These are phyloP conservation scores for Cavia aperea DNA, from an alignment of 2,113 vertebrate species.

Conservation along the genomic window DNA sequence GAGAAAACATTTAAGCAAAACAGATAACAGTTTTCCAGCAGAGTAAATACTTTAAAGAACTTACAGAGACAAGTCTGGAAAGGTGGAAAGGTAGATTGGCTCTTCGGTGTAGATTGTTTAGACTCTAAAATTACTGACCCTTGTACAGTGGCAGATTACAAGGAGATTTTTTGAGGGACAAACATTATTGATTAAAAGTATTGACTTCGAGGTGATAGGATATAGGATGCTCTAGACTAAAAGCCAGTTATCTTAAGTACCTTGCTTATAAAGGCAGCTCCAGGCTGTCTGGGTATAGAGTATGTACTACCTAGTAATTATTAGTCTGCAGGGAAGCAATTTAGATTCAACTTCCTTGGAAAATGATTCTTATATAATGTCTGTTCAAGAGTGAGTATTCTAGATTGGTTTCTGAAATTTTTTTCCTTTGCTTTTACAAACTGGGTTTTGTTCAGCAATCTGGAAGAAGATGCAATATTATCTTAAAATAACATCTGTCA, in stretches of 20 bases:
- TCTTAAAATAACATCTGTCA: conserved; percentile 15
- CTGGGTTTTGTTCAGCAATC: neutral
- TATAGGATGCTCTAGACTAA: neutral
- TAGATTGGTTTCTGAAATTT: neutral
- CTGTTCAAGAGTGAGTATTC: neutral
- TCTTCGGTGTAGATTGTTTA: neutral
- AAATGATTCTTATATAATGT: conserved; percentile 5
- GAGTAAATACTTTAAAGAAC: neutral
- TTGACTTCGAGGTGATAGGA: neutral
- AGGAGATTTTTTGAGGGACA: neutral
- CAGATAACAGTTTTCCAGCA: neutral
- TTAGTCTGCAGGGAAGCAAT: neutral
- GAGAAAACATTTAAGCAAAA: neutral
- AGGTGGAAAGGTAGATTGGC: neutral
- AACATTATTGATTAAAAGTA: neutral
- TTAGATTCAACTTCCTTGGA: neutral
- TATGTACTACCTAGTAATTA: neutral
- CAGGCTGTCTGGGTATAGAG: neutral
- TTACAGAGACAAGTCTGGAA: neutral
- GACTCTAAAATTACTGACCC: neutral
- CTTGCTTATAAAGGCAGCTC: neutral
- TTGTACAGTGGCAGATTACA: neutral
- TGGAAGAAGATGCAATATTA: neutral
- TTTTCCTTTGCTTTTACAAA: conserved; percentile 7
- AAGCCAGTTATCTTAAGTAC: neutral